A percentile compares a stretch with the other conserved stretches of the same genome.
Conservation (phyloP, 2,888 invertebrate species). For the Encarsia formosa region DNA sequence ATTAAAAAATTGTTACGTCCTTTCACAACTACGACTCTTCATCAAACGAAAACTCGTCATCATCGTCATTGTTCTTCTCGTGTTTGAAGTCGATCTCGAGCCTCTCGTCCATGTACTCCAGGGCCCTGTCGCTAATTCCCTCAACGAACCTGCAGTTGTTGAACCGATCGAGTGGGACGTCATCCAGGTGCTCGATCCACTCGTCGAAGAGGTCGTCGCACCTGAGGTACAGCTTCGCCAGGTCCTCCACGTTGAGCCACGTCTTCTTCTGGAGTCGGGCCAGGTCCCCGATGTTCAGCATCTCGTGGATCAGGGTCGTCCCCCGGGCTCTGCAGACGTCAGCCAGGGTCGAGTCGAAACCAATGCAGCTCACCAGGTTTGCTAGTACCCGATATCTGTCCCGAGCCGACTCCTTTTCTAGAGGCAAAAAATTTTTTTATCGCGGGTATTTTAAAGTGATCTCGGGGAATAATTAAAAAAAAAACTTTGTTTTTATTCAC, state of each 20-base stretch:
- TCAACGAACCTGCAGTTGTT: conserved; percentile 11
- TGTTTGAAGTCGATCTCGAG: conserved; percentile 1
- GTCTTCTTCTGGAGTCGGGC: background rate
- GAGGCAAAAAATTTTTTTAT: no score
- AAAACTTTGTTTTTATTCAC: no score
- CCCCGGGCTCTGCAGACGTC: conserved; percentile 7
- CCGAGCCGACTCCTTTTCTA: no score
- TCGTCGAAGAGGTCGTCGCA: conserved; percentile 11
- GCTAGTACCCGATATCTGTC: no score
- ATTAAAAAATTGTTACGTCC: no score
- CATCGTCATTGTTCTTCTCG: no score
- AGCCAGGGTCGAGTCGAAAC: background rate
- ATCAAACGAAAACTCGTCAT: no score
- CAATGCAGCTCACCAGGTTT: conserved; percentile 2
- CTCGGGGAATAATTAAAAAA: no score
- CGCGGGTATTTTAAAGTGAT: no score
- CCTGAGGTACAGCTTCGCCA: conserved; percentile 9
- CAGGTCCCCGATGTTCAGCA: conserved; percentile 9
- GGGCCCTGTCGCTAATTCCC: background rate
- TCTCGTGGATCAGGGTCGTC: conserved; percentile 6
- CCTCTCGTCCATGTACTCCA: conserved; percentile 2
- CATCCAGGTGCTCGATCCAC: background rate
- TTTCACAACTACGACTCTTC: no score
- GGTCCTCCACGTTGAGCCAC: conserved; percentile 13
- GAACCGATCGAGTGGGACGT: conserved; percentile 7